These are phyloP conservation scores for Pampus argenteus DNA, from an alignment of 2,797 vertebrate species.

Conservation along the genomic window DNA sequence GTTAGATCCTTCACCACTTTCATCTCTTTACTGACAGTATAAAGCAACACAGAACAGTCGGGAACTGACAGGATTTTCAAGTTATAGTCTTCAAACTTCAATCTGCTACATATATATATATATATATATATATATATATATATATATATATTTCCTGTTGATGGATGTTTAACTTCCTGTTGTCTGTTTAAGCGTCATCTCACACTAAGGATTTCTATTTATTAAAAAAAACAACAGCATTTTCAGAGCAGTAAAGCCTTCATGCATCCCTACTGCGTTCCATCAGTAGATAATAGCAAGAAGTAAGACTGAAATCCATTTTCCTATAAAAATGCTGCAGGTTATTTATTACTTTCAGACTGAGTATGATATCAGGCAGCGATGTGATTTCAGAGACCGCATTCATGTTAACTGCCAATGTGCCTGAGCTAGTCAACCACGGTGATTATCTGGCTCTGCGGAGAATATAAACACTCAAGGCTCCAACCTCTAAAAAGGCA, in stretches of 20 bases:
- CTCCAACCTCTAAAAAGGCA: slow-evolving; percentile 42
- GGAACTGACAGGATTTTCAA: neutral
- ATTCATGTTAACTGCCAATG: slow-evolving; percentile 24
- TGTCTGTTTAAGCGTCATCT: neutral
- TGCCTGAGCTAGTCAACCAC: slow-evolving; percentile 26
- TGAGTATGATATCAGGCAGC: slow-evolving; percentile 11
- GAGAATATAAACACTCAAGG: slow-evolving; percentile 45
- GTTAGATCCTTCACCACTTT: slow-evolving; percentile 8
- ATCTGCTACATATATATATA: too few species aligned
- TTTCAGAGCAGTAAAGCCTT: neutral
- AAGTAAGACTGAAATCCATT: slow-evolving; percentile 18
- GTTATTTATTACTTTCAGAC: slow-evolving; percentile 43
- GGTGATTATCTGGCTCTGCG: slow-evolving; percentile 48
- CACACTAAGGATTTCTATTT: neutral
- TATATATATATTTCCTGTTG: too few species aligned
- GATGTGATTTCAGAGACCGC: slow-evolving; percentile 23
- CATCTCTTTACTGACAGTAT: neutral
- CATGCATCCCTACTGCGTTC: neutral
- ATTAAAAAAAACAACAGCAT: neutral
- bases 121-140: too few species aligned
- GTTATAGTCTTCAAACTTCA: slow-evolving; percentile 8
- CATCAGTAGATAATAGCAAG: slow-evolving; percentile 2
- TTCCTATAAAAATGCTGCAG: slow-evolving; percentile 12
- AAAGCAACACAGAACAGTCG: neutral
- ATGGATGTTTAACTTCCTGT: neutral